phyloP scores from a whole-genome alignment of 2,113 vertebrate genomes.

The Sorex araneus region DNA sequence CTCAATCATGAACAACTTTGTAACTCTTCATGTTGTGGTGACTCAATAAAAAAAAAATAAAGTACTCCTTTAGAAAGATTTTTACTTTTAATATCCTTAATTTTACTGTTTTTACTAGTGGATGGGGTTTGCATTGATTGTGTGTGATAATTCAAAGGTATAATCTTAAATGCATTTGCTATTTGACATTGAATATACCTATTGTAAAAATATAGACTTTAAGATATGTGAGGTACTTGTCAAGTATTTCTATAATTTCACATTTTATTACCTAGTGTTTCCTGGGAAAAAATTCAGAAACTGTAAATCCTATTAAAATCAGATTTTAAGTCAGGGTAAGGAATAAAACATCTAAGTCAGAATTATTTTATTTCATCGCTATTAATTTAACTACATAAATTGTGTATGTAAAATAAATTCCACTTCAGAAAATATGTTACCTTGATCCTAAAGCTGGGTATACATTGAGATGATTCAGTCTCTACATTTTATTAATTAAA shows the following conservation, averaged over 20 bases:
- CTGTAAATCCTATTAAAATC: conserved; percentile 49
- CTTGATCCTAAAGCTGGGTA: conserved; percentile 36
- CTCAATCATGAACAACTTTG: too few species aligned
- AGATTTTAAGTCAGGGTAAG: conserved; percentile 30
- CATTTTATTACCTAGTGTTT: neutral
- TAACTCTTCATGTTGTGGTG: too few species aligned
- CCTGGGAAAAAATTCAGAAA: conserved; percentile 15
- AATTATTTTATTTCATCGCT: conserved; percentile 37
- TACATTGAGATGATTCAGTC: neutral
- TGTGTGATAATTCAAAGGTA: neutral
- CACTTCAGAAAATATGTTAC: neutral
- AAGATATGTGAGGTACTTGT: neutral
- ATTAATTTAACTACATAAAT: conserved; percentile 4
- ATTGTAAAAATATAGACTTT: neutral
- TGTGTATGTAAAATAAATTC: conserved; percentile 23
- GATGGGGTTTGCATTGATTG: neutral
- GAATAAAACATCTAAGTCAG: neutral
- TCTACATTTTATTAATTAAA: neutral
- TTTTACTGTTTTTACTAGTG: neutral
- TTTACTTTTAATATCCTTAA: neutral
- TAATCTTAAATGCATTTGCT: neutral
- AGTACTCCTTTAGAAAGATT: conserved; percentile 22
- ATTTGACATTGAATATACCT: neutral
- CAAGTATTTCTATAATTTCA: neutral
- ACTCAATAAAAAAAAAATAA: neutral